Evolutionary conservation across 2,113 vertebrate species (phyloP).

Genomic region (Athene noctua): DNA sequence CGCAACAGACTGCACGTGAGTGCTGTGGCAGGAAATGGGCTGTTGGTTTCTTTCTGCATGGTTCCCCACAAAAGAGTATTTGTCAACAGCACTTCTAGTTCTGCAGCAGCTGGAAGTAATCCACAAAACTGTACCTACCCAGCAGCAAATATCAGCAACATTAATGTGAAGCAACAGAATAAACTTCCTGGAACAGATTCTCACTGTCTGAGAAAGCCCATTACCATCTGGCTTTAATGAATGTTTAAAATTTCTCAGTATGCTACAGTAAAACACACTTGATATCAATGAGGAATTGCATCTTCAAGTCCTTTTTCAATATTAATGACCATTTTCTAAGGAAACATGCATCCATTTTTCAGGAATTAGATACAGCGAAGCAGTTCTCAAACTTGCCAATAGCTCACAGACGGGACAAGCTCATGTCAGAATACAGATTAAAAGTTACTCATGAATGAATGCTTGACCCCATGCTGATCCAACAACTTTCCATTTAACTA

Average conservation of each 20-base stretch:
- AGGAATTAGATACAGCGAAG: background rate
- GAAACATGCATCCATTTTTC: background rate
- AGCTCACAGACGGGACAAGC: background rate
- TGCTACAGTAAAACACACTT: background rate
- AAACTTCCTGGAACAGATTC: slow-evolving; percentile 1
- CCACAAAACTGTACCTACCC: background rate
- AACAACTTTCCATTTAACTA: background rate
- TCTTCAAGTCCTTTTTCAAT: background rate
- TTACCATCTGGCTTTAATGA: background rate
- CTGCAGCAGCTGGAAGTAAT: background rate
- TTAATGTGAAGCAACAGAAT: background rate
- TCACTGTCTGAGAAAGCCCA: background rate
- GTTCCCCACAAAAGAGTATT: background rate
- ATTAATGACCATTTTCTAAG: background rate
- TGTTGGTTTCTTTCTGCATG: background rate
- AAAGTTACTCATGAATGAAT: background rate
- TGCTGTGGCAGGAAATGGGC: background rate
- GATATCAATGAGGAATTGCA: background rate
- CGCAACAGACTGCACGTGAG: background rate
- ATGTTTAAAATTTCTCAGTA: background rate
- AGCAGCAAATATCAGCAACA: background rate
- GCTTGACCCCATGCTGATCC: background rate
- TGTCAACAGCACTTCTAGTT: background rate
- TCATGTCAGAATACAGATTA: background rate
- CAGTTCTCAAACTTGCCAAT: background rate